Evolutionary conservation across 2,888 invertebrate genomes (phyloP).

Genomic region (Mystacides longicornis): DNA sequence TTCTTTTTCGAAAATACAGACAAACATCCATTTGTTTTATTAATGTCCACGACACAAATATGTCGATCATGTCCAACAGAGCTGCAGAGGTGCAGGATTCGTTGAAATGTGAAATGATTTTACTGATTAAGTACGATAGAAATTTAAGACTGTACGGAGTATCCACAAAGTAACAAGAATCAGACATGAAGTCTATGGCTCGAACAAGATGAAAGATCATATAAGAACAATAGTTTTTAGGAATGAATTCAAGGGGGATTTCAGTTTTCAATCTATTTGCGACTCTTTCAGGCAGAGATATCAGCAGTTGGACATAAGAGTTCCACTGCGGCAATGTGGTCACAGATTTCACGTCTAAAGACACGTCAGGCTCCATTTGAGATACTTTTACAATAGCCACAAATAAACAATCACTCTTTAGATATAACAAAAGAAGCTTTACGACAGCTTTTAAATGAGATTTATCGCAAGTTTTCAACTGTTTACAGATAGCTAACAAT

Average conservation of each 20-base stretch:
- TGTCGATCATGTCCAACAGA: conserved; percentile 46
- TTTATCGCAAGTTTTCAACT: conserved; percentile 39
- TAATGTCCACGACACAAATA: conserved; percentile 49
- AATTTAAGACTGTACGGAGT: conserved; percentile 38
- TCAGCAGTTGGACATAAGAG: conserved; percentile 52
- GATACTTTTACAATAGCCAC: conserved; percentile 41
- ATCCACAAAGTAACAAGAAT: conserved; percentile 34
- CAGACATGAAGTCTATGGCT: conserved; percentile 53
- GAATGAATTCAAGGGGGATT: conserved; percentile 51
- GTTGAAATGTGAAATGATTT: conserved; percentile 52
- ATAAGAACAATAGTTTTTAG: conserved; percentile 50
- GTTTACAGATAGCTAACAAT: conserved; percentile 41
- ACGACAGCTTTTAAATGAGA: conserved; percentile 36
- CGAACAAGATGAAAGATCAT: conserved; percentile 55
- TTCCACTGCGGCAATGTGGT: conserved; percentile 38
- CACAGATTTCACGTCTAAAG: conserved; percentile 26
- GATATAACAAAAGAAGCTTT: conserved; percentile 40
- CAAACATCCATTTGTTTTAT: conserved; percentile 32
- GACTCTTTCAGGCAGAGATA: conserved; percentile 61
- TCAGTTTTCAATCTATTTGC: conserved; percentile 57
- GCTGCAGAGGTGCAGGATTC: conserved; percentile 39
- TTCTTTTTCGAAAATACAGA: conserved; percentile 37
- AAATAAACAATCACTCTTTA: conserved; percentile 52
- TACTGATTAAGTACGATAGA: conserved; percentile 53
- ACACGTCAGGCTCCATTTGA: conserved; percentile 28